These are phyloP conservation scores for Morelia viridis DNA, from an alignment of 2,797 vertebrate genomes.

Conservation along the genomic window DNA sequence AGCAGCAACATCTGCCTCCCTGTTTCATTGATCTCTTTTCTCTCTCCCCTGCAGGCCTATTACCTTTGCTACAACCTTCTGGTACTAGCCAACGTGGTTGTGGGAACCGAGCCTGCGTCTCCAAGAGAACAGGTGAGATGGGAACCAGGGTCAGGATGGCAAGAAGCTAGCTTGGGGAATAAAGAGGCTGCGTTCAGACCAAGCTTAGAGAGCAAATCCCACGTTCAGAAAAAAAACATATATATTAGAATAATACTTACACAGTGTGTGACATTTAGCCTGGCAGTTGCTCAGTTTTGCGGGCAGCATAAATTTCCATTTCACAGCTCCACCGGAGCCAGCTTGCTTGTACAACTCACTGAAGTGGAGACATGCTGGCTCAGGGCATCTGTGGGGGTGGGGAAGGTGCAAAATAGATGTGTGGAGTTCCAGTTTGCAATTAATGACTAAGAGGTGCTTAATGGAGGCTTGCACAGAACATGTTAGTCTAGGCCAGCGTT, in stretches of 20 bases:
- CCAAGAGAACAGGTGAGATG: conserved; percentile 52
- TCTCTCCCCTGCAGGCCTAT: conserved; percentile 39
- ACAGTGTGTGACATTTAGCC: neutral
- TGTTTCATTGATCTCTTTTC: neutral
- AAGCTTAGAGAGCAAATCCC: neutral
- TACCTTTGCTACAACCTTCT: conserved; percentile 67
- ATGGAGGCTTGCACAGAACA: neutral
- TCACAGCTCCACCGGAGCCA: neutral
- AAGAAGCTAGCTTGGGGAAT: neutral
- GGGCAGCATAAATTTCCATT: neutral
- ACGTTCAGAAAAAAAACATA: neutral
- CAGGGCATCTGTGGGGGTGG: neutral
- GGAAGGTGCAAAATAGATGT: neutral
- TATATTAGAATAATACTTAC: neutral
- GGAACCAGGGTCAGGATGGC: neutral
- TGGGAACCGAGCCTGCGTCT: conserved; percentile 46
- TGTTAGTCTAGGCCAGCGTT: no score
- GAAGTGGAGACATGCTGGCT: neutral
- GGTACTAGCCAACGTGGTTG: conserved; percentile 57
- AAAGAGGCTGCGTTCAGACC: neutral
- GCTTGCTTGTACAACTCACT: neutral
- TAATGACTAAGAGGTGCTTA: neutral
- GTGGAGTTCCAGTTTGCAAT: neutral
- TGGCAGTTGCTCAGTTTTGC: neutral
- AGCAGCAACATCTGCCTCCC: neutral